phyloP scores from a whole-genome alignment of 64 coral and sea anemone genomes.

The Porites lutea region DNA sequence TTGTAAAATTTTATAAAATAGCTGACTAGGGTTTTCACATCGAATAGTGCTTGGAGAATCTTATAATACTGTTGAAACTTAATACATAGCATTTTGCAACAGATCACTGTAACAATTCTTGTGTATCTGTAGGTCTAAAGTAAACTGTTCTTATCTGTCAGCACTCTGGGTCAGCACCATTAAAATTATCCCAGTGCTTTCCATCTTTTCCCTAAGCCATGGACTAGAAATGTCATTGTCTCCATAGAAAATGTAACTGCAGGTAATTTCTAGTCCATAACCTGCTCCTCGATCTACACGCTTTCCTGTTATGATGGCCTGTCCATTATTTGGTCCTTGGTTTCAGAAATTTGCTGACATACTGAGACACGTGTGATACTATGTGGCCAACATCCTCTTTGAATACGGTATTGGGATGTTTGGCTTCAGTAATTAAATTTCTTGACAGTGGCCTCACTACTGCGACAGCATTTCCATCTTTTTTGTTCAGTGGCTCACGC shows the following conservation, averaged over 20 bases:
- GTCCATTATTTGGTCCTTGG: constrained; percentile 19
- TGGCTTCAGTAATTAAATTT: background rate
- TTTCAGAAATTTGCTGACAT: constrained; percentile 14
- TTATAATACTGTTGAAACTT: no score
- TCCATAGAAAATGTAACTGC: constrained; percentile 4
- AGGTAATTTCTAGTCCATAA: constrained; percentile 23
- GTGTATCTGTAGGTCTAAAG: no score
- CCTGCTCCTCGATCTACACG: constrained; percentile 19
- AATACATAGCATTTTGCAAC: no score
- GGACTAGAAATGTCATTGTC: background rate
- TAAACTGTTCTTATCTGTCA: no score
- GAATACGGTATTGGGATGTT: constrained; percentile 9
- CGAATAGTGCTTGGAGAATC: no score
- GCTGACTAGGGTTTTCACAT: no score
- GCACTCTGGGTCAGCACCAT: no score
- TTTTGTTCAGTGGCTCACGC: constrained; percentile 30
- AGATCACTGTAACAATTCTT: no score
- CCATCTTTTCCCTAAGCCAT: background rate
- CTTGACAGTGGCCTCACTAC: constrained; percentile 11
- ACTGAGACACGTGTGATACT: constrained; percentile 15
- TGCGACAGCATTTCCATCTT: constrained; percentile 25
- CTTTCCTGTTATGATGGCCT: background rate
- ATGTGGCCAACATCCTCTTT: constrained; percentile 5
- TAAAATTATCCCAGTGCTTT: constrained; percentile 3
- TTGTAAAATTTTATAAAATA: no score